Conservation (phyloP, 2,888 invertebrate species). For the Apotomis turbidana region DNA sequence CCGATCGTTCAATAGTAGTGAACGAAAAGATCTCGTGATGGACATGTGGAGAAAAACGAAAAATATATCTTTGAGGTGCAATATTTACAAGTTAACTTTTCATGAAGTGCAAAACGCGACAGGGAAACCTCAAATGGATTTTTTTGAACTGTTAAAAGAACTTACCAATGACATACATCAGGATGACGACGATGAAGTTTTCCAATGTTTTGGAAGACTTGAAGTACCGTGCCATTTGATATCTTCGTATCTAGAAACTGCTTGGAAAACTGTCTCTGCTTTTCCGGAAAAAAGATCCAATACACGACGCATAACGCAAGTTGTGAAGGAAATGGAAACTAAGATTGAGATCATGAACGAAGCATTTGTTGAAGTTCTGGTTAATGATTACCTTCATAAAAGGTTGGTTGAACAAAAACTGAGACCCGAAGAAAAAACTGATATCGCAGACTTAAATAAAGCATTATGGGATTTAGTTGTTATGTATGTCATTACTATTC, state of each 20-base stretch:
- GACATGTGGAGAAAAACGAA: conserved; percentile 58
- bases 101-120: conserved; percentile 47
- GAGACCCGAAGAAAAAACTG: conserved; percentile 18
- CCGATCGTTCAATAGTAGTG: conserved; percentile 53
- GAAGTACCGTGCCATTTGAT: conserved; percentile 50
- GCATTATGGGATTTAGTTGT: conserved; percentile 54
- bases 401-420: conserved; percentile 47
- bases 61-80: conserved; percentile 58
- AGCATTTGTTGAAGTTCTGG: conserved; percentile 54
- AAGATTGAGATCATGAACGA: conserved; percentile 50
- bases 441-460: conserved; percentile 43
- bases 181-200: conserved; percentile 60
- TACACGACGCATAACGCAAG: conserved; percentile 45
- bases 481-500: conserved; percentile 46
- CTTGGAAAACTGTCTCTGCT: conserved; percentile 55
- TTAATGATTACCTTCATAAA: conserved; percentile 53
- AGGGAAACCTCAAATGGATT: conserved; percentile 42
- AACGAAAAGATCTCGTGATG: conserved; percentile 51
- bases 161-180: conserved; percentile 55
- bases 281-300: conserved; percentile 53
- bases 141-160: conserved; percentile 56
- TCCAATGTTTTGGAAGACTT: conserved; percentile 47
- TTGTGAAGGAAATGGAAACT: conserved; percentile 49
- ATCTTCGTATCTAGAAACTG: conserved; percentile 50
- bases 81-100: conserved; percentile 56